These are phyloP conservation scores for Diplazon laetatorius DNA, from an alignment of 2,888 invertebrate genomes.

Conservation along the genomic window DNA sequence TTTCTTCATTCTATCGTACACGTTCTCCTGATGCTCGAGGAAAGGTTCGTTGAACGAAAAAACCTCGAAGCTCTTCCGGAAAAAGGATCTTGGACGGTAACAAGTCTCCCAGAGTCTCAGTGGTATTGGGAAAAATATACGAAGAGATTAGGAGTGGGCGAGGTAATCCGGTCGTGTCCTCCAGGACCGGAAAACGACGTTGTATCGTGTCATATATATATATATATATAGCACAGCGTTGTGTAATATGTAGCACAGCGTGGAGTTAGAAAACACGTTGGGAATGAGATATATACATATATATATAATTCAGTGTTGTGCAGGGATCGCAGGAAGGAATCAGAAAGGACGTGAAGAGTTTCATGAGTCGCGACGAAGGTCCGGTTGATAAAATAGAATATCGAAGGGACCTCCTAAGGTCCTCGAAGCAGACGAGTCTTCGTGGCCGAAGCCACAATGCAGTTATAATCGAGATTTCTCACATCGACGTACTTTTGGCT, in stretches of 20 bases:
- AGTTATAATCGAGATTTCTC: too few relatives aligned
- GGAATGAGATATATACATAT: slow-evolving; percentile 52
- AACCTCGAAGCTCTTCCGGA: background rate
- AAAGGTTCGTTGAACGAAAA: background rate
- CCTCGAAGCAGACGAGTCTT: slow-evolving; percentile 22
- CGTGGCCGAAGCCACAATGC: slow-evolving; percentile 37
- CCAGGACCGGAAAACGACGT: slow-evolving; percentile 43
- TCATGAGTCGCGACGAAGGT: too few relatives aligned
- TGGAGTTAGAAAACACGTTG: background rate
- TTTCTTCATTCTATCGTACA: background rate
- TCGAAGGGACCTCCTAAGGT: slow-evolving; percentile 45
- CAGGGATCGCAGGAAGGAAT: slow-evolving; percentile 6
- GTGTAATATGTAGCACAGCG: slow-evolving; percentile 1
- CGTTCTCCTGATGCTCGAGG: background rate
- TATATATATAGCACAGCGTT: slow-evolving; percentile 32
- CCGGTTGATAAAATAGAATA: too few relatives aligned
- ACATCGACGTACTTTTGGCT: too few relatives aligned
- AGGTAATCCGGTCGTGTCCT: slow-evolving; percentile 57
- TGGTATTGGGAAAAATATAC: slow-evolving; percentile 39
- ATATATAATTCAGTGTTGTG: slow-evolving; percentile 25
- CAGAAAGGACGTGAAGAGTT: background rate
- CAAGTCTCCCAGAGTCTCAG: background rate
- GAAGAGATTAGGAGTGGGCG: slow-evolving; percentile 55
- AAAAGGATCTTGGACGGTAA: background rate
- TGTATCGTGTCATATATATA: slow-evolving; percentile 32